phyloP scores from a whole-genome alignment of 2,113 vertebrate species.

The Tyto alba region DNA sequence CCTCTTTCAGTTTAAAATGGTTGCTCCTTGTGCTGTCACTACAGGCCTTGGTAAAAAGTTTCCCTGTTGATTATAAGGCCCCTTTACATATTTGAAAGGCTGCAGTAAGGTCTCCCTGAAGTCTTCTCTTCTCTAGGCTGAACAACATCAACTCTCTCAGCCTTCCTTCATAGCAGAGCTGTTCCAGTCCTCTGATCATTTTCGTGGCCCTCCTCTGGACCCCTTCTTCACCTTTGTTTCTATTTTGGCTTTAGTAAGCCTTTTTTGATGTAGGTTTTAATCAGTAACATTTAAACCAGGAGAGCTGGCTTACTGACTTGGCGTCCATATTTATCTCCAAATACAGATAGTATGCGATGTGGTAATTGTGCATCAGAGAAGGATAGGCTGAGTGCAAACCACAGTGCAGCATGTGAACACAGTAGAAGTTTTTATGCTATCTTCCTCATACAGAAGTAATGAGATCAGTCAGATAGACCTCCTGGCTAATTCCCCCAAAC shows the following conservation, averaged over 20 bases:
- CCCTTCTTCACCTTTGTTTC: neutral
- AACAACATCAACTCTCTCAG: neutral
- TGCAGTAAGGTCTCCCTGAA: neutral
- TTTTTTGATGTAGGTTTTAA: neutral
- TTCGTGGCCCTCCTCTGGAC: neutral
- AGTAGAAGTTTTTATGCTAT: neutral
- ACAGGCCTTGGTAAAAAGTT: neutral
- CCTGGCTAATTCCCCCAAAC: neutral
- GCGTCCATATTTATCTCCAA: neutral
- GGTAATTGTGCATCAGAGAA: neutral
- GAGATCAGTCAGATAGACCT: neutral
- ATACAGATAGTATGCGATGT: neutral
- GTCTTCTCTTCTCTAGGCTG: neutral
- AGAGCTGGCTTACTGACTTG: neutral
- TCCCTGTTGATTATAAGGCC: neutral
- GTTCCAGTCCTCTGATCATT: neutral
- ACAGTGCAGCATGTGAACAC: neutral
- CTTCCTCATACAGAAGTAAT: neutral
- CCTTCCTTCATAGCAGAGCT: neutral
- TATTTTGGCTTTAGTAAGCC: neutral
- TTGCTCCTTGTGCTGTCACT: neutral
- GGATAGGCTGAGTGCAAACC: neutral
- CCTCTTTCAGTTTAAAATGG: neutral
- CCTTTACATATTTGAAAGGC: neutral
- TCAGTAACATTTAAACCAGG: neutral